Conservation (phyloP, 2,113 vertebrate genomes). For the Amia ocellicauda region DNA sequence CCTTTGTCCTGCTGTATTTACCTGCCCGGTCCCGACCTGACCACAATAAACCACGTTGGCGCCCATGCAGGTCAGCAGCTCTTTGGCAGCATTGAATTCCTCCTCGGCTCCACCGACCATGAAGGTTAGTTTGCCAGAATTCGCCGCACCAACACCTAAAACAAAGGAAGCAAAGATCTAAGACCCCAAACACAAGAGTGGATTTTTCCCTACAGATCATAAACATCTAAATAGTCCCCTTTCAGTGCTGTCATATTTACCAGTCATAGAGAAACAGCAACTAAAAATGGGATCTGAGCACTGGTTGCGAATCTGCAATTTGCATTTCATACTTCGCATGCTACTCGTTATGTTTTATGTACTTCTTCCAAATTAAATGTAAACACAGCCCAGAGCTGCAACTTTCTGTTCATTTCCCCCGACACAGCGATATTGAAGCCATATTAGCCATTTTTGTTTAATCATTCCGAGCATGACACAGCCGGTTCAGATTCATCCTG, state of each 20-base stretch:
- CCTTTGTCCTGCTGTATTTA: slow-evolving; percentile 40
- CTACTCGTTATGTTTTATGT: too few species aligned
- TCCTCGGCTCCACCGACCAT: slow-evolving; percentile 95
- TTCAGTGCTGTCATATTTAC: too few species aligned
- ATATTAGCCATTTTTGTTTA: slow-evolving; percentile 33
- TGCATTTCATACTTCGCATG: too few species aligned
- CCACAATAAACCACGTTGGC: slow-evolving; percentile 92
- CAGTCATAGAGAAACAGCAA: too few species aligned
- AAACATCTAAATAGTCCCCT: too few species aligned
- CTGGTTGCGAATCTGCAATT: too few species aligned
- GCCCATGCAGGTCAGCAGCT: slow-evolving; percentile 92
- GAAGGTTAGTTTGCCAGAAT: slow-evolving; percentile 92
- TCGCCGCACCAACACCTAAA: slow-evolving; percentile 92
- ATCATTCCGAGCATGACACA: slow-evolving; percentile 57
- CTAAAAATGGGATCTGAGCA: too few species aligned
- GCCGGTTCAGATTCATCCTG: slow-evolving; percentile 54
- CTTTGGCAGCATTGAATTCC: slow-evolving; percentile 90
- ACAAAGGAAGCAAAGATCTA: not conserved
- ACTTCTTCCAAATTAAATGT: not conserved
- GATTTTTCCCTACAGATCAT: too few species aligned
- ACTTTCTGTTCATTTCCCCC: not conserved
- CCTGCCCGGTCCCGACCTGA: slow-evolving; percentile 93
- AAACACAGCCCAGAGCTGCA: not conserved
- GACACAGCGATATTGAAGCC: not conserved
- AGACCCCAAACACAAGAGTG: too few species aligned